phyloP scores from a whole-genome alignment of 2,888 invertebrate genomes.

The Metopia argyrocephala region DNA sequence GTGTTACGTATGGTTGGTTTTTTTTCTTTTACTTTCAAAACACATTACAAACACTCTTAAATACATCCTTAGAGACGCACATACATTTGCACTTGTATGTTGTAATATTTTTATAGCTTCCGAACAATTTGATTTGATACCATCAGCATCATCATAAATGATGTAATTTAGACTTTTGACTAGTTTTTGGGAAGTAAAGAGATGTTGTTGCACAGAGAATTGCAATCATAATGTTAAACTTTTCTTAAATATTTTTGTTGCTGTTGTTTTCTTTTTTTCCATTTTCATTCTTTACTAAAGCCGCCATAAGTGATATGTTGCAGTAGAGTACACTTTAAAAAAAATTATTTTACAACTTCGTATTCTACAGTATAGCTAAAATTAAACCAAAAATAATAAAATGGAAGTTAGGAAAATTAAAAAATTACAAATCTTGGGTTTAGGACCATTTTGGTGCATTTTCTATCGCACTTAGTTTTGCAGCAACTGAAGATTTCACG shows the following conservation, averaged over 20 bases:
- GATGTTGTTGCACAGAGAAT: conserved; percentile 1
- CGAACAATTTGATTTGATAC: conserved; percentile 66
- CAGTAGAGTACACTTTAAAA: conserved; percentile 13
- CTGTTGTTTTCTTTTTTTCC: neutral
- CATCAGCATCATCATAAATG: conserved; percentile 59
- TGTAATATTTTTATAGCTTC: conserved; percentile 62
- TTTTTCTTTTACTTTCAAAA: conserved; percentile 5
- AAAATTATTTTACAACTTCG: neutral
- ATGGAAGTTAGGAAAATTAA: too few relatives aligned
- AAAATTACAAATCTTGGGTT: too few relatives aligned
- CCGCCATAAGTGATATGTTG: neutral
- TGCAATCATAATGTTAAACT: conserved; percentile 28
- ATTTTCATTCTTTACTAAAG: neutral
- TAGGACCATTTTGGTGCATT: too few relatives aligned
- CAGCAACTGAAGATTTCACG: too few relatives aligned
- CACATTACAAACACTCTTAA: conserved; percentile 7
- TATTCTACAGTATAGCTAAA: too few relatives aligned
- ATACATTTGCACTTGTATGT: conserved; percentile 21
- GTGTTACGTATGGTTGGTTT: conserved; percentile 45
- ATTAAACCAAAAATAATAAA: too few relatives aligned
- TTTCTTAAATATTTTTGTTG: conserved; percentile 40
- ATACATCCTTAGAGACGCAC: conserved; percentile 3
- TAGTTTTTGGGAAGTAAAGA: neutral
- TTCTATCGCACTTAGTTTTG: too few relatives aligned
- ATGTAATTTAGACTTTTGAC: conserved; percentile 41